Percentiles rank a stretch among this genome's conserved stretches.
phyloP scores from a whole-genome alignment of 2,888 invertebrate genomes.

The Thymelicus lineola region DNA sequence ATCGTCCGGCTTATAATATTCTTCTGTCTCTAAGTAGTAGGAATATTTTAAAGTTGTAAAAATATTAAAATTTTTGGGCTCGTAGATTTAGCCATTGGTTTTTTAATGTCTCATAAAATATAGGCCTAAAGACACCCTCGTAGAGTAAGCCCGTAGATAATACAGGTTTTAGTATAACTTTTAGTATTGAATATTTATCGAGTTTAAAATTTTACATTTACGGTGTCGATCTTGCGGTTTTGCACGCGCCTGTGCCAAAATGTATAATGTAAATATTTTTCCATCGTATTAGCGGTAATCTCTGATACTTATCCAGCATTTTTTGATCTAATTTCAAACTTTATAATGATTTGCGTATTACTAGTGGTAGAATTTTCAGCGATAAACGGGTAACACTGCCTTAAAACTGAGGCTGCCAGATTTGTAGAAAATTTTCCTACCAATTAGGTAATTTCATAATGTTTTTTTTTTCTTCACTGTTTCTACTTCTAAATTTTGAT shows the following conservation, averaged over 20 bases:
- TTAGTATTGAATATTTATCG: slow-evolving; percentile 60
- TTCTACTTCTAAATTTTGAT: slow-evolving; percentile 13
- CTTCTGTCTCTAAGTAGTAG: slow-evolving; percentile 19
- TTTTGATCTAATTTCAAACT: slow-evolving; percentile 53
- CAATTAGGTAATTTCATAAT: not conserved
- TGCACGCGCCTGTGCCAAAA: slow-evolving; percentile 80
- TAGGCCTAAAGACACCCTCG: slow-evolving; percentile 75
- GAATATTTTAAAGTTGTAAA: slow-evolving; percentile 14
- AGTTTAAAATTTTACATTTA: slow-evolving; percentile 58
- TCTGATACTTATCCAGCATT: slow-evolving; percentile 54
- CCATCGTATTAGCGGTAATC: slow-evolving; percentile 58
- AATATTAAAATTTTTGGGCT: slow-evolving; percentile 17
- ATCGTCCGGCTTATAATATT: slow-evolving; percentile 34
- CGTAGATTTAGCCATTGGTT: slow-evolving; percentile 35
- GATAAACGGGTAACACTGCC: slow-evolving; percentile 38
- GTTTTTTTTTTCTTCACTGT: slow-evolving; percentile 14
- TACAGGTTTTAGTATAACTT: slow-evolving; percentile 75
- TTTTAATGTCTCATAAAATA: slow-evolving; percentile 44
- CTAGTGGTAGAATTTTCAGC: slow-evolving; percentile 42
- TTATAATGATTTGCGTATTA: slow-evolving; percentile 47
- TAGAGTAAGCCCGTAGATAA: slow-evolving; percentile 79
- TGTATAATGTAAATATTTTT: slow-evolving; percentile 73
- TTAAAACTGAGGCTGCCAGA: slow-evolving; percentile 19
- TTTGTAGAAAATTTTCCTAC: slow-evolving; percentile 24
- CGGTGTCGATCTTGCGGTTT: slow-evolving; percentile 56